Base-by-base conservation (phyloP, 2,888 invertebrate genomes). In the Ophioninae sp. region DNA sequence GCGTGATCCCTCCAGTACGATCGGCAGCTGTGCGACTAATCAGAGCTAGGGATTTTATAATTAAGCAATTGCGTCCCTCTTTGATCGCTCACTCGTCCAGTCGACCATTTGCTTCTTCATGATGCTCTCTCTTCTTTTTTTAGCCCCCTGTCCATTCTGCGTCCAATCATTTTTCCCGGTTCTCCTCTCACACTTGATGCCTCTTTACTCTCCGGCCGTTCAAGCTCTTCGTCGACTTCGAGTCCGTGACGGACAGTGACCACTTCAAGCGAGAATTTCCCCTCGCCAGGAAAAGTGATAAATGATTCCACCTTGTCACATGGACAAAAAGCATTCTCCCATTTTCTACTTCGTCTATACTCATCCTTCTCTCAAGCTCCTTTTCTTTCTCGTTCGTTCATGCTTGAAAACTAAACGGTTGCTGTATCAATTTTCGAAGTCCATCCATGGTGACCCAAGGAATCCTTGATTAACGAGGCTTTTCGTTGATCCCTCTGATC, bases 241-340 rank as follows among this genome's bases (percentile, higher is more conserved):
- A 74, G 73, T 13, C n/a, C 61, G 75, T 6, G 63, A 78, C 67
- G 44, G 76, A 64, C 73, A 68, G 65, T 73, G 74, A 69, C 44
- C 71, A 72, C 74, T 79, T 51, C 61, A 65, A 67, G 75, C 69
- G 59, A 72, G 67, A 61, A 51, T 80, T 71, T 63, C 51, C 65
- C 79, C 79, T 81, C 68, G 63, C 73, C 71, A 44, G 73, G 79
- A 77, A 82, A 83, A 81, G 83, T 86, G 84, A 86, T 78, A 81
- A 86, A 86, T 86, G 82, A 86, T 86, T 84, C 80, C 41, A 39
- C 63, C 72, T 44, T 84, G 81, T 84, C 85, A 83, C 73, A 63
- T 76, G 59, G 69, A 79, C 74, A 64, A 79, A 73, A 81, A 79
- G 69, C 44, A 64, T 39, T 74, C 58, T 75, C 77, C 68, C 76